Conservation (phyloP, 2,888 invertebrate species). For the Drosophila rubida region DNA sequence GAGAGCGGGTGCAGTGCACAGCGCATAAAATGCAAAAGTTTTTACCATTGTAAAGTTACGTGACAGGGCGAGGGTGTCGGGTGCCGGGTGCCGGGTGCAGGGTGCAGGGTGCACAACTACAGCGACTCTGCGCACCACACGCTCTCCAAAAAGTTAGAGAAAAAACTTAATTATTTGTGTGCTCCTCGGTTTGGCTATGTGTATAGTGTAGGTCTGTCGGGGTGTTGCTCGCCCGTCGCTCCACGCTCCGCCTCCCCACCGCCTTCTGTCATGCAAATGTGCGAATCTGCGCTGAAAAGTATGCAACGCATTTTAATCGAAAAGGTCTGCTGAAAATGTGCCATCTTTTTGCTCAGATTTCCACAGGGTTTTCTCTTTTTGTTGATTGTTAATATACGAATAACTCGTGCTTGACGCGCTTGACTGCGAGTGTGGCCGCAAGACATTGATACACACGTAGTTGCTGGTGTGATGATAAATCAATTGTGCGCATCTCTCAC, state of each 20-base stretch:
- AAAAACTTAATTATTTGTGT: slow-evolving; percentile 77
- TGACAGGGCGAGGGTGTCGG: slow-evolving; percentile 53
- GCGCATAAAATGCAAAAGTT: slow-evolving; percentile 74
- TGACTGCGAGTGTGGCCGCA: not conserved
- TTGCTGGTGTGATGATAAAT: not conserved
- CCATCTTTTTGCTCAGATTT: slow-evolving; percentile 33
- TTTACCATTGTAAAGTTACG: slow-evolving; percentile 72
- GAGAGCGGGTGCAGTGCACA: slow-evolving; percentile 4
- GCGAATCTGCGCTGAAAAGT: slow-evolving; percentile 70
- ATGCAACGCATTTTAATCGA: slow-evolving; percentile 80
- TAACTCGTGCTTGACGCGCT: not conserved
- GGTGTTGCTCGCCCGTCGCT: not conserved
- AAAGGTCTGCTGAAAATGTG: slow-evolving; percentile 70
- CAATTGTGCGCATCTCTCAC: not conserved
- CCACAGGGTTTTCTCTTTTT: not conserved
- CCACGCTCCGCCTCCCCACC: not conserved
- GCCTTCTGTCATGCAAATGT: slow-evolving; percentile 42
- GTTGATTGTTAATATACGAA: slow-evolving; percentile 10
- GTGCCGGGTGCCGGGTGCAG: no score
- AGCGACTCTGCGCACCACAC: slow-evolving; percentile 13
- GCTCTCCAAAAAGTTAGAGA: slow-evolving; percentile 59
- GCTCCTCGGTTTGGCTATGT: slow-evolving; percentile 31
- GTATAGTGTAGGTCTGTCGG: slow-evolving; percentile 17
- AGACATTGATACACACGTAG: not conserved
- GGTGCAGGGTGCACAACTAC: no score